Conservation (phyloP, 2,888 invertebrate species). For the Adela reaumurella region DNA sequence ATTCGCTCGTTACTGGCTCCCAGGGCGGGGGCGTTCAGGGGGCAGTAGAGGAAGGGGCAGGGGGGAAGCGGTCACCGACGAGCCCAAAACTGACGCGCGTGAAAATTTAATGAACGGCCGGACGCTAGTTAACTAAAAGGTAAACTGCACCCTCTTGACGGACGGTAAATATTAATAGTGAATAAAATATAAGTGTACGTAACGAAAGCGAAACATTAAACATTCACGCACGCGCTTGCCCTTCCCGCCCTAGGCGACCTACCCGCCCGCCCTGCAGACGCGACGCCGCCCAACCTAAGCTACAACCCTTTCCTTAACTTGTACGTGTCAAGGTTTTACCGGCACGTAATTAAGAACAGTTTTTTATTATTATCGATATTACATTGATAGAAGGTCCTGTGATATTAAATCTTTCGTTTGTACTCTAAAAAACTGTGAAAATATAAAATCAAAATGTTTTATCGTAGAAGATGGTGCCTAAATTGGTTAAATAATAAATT, state of each 20-base stretch:
- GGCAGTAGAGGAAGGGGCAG: conserved; percentile 11
- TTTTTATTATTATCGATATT: too few species aligned
- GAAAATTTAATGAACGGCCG: conserved; percentile 58
- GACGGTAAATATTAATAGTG: conserved; percentile 57
- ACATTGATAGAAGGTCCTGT: too few species aligned
- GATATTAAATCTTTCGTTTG: too few species aligned
- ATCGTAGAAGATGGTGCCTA: too few species aligned
- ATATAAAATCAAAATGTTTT: too few species aligned
- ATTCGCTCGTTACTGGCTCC: conserved; percentile 1
- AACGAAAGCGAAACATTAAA: neutral
- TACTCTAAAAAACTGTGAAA: too few species aligned
- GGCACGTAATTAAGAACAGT: too few species aligned
- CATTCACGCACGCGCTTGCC: neutral
- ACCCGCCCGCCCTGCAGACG: neutral
- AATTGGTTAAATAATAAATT: too few species aligned
- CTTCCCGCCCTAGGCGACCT: too few species aligned
- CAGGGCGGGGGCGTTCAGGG: conserved; percentile 1
- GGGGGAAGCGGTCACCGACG: conserved; percentile 30
- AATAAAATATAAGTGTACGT: conserved; percentile 17
- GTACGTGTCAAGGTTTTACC: too few species aligned
- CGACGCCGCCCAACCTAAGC: too few species aligned
- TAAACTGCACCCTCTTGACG: conserved; percentile 58
- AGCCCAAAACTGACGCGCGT: conserved; percentile 57
- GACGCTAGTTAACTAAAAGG: conserved; percentile 58
- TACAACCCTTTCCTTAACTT: too few species aligned